These are phyloP conservation scores for Himantopus leucocephalus DNA, from an alignment of 2,113 vertebrate species.

Conservation along the genomic window DNA sequence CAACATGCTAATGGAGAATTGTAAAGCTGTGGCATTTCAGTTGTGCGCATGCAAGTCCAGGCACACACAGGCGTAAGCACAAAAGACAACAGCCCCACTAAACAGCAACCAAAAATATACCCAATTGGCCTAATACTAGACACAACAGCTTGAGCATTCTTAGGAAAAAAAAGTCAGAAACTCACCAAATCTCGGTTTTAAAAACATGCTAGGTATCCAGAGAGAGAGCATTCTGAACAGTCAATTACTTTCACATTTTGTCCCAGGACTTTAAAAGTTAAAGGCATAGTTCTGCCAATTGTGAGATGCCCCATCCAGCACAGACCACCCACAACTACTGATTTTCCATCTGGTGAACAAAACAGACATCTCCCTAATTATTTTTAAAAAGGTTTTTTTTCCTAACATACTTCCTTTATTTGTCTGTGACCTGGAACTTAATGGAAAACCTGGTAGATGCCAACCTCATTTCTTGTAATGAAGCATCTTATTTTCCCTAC, in stretches of 20 bases:
- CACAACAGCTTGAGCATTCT: conserved; percentile 31
- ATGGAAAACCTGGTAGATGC: conserved; percentile 80
- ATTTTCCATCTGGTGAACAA: conserved; percentile 86
- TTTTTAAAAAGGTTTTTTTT: conserved; percentile 82
- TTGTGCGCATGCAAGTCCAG: background rate
- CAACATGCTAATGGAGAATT: background rate
- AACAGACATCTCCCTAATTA: conserved; percentile 87
- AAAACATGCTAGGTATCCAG: conserved; percentile 57
- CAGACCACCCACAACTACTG: conserved; percentile 82
- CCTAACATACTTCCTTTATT: conserved; percentile 83
- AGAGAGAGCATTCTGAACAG: conserved; percentile 65
- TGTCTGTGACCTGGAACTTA: conserved; percentile 84
- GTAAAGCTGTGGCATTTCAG: background rate
- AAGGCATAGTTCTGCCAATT: conserved; percentile 80
- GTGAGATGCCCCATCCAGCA: conserved; percentile 80
- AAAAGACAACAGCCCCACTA: conserved; percentile 38
- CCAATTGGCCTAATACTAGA: conserved; percentile 6
- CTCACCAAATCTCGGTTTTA: conserved; percentile 56
- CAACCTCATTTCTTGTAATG: conserved; percentile 80
- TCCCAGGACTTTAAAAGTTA: conserved; percentile 81
- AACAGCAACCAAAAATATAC: conserved; percentile 32
- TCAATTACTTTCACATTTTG: conserved; percentile 76
- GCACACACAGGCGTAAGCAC: background rate
- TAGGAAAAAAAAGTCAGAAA: conserved; percentile 67
- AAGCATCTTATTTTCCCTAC: conserved; percentile 78